These are phyloP conservation scores for Falco novaeseelandiae DNA, from an alignment of 2,797 vertebrate species.

Conservation along the genomic window DNA sequence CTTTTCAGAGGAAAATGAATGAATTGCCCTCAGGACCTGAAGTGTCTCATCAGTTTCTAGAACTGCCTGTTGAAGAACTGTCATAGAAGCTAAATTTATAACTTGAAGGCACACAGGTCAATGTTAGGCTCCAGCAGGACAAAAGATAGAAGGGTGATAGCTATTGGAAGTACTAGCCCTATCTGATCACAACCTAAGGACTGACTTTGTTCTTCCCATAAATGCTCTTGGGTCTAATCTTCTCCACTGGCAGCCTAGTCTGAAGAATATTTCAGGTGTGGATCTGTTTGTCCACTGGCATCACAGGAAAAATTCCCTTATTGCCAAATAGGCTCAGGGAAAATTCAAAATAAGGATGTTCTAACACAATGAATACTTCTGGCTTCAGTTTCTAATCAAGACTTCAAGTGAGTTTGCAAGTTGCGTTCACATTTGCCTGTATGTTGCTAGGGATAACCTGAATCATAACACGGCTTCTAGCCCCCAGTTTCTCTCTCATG, in stretches of 20 bases:
- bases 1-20: neutral
- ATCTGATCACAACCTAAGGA: neutral
- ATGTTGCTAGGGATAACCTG: neutral
- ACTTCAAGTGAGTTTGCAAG: neutral
- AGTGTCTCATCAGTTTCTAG: neutral
- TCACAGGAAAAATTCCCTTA: neutral
- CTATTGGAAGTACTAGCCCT: neutral
- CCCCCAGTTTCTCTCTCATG: neutral
- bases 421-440: neutral
- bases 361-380: neutral
- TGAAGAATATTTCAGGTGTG: neutral
- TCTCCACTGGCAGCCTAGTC: neutral
- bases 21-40: neutral
- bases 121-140: neutral
- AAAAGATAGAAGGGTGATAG: neutral
- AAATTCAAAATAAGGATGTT: neutral
- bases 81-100: neutral
- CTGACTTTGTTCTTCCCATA: neutral
- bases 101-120: neutral
- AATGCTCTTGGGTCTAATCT: neutral
- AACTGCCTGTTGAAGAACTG: neutral
- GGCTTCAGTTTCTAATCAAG: neutral
- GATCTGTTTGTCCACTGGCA: neutral
- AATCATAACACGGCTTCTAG: neutral
- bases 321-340: neutral